Evolutionary conservation across 2,113 vertebrate species (phyloP).

Genomic region (Australoheros scitulus): DNA sequence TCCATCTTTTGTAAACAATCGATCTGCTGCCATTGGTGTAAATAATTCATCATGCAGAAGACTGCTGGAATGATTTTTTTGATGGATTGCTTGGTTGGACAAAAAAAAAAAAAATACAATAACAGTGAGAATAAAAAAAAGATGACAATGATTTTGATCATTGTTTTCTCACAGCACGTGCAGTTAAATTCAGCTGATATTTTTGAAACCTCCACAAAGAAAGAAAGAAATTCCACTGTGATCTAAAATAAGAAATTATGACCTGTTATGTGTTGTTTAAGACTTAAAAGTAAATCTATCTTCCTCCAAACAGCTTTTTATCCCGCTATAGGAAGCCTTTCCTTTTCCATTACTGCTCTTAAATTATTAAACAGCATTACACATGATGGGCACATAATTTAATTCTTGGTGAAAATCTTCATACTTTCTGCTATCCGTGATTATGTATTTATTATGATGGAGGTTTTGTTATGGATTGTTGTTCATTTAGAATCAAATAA

Average conservation of each 20-base stretch:
- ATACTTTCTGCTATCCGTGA: conserved; percentile 38
- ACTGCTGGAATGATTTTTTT: too few relatives aligned
- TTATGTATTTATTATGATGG: conserved; percentile 40
- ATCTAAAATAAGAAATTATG: neutral
- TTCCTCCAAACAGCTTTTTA: conserved; percentile 22
- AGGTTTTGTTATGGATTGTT: conserved; percentile 24
- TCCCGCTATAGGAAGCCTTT: conserved; percentile 6
- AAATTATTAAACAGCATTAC: conserved; percentile 50
- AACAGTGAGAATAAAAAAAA: too few relatives aligned
- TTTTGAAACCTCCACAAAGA: too few relatives aligned
- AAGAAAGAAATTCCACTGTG: neutral
- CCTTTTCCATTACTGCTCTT: conserved; percentile 34
- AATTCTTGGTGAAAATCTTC: conserved; percentile 21
- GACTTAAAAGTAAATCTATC: conserved; percentile 32
- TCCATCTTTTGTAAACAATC: too few relatives aligned
- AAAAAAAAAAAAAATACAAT: too few relatives aligned
- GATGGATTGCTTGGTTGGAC: too few relatives aligned
- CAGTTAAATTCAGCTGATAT: too few relatives aligned
- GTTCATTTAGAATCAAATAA: conserved; percentile 23
- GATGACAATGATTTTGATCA: too few relatives aligned
- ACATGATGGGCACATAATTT: conserved; percentile 53
- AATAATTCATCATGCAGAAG: too few relatives aligned
- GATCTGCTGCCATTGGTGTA: too few relatives aligned
- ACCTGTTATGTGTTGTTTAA: neutral
- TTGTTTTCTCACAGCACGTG: too few relatives aligned